phyloP scores from a whole-genome alignment of 2,113 vertebrate species.

The Prochilodus magdalenae region DNA sequence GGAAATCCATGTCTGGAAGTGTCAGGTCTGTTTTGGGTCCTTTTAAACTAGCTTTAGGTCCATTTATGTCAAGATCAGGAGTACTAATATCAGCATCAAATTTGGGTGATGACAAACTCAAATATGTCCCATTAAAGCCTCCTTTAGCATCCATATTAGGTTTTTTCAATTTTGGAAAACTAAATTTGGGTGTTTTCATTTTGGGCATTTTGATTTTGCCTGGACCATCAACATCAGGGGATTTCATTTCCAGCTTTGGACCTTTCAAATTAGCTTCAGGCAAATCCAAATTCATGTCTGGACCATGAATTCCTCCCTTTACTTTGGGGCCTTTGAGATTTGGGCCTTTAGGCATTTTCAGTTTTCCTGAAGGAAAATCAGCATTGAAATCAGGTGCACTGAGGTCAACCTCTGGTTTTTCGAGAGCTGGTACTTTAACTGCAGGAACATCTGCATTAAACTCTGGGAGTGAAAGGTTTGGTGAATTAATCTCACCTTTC shows the following conservation, averaged over 20 bases:
- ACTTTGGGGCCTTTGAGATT: conserved; percentile 63
- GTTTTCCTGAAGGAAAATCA: conserved; percentile 50
- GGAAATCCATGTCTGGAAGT: conserved; percentile 58
- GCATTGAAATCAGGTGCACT: conserved; percentile 59
- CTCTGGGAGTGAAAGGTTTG: conserved; percentile 37
- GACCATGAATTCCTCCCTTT: conserved; percentile 60
- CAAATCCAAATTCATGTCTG: conserved; percentile 50
- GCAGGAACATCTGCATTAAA: conserved; percentile 29
- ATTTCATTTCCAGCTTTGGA: conserved; percentile 49
- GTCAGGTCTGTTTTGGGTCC: conserved; percentile 54
- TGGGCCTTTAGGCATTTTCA: conserved; percentile 43
- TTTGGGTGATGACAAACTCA: conserved; percentile 50
- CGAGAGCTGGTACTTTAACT: conserved; percentile 41
- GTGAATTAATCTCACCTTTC: conserved; percentile 44
- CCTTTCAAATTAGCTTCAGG: conserved; percentile 28
- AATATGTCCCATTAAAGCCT: conserved; percentile 38
- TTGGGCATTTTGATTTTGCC: conserved; percentile 63
- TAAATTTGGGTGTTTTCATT: conserved; percentile 54
- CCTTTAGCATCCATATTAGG: conserved; percentile 54
- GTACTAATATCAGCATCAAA: conserved; percentile 50
- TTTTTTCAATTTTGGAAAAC: conserved; percentile 22
- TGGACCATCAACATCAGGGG: conserved; percentile 49
- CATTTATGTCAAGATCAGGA: conserved; percentile 51
- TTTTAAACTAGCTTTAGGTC: conserved; percentile 23
- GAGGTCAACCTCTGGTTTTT: conserved; percentile 54